Base-by-base conservation (phyloP, 1,140 invertebrate genomes). In the Leptopilina boulardi region DNA sequence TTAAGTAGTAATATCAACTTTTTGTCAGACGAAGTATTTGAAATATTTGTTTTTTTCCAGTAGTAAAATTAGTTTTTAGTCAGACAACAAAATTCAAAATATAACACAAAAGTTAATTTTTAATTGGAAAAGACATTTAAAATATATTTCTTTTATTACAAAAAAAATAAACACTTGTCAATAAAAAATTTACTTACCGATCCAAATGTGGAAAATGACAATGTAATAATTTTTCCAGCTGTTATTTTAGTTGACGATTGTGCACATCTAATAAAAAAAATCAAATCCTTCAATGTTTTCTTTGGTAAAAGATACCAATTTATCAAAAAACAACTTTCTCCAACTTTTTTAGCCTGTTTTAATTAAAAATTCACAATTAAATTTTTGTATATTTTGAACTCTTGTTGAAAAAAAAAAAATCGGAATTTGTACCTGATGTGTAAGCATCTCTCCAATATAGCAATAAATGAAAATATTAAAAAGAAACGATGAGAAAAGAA, bases 221-320 rank as follows among this genome's bases (percentile, higher is more conserved):
- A 21, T 41, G 18, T 18, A 38, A 87, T 42, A 4, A 87, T 74
- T 77, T 85, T 83, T 15, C 86, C 85, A 21, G 85, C 86, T 2
- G 81, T 85, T 0, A 87, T 77, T 72, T 81, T 86, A 8, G 73
- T 30, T 2, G 84, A 82, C 38, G 74, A 73, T 56, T 82, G 75
- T 3, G 86, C 71, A 42, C 82, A 81, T 1, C 77, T 74, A 4
- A 87, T 75, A 34, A 88, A 75, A 19, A 85, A 47, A 66, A 86
- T 75, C 23, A 88, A 34, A 15, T 71, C 76, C 1, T 74, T 42
- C 15, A 74, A 75, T 47, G 71, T 72, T 71, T 76, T 85, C 10
- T 42, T 26, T 4, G 83, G 42, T 13, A 88, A 56, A 11, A 59
- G 72, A 44, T 88, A 80, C 86, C 86, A 88, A 19, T 87, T 74